These are phyloP conservation scores for Acleris cristana DNA, from an alignment of 2,888 invertebrate species.

Conservation along the genomic window DNA sequence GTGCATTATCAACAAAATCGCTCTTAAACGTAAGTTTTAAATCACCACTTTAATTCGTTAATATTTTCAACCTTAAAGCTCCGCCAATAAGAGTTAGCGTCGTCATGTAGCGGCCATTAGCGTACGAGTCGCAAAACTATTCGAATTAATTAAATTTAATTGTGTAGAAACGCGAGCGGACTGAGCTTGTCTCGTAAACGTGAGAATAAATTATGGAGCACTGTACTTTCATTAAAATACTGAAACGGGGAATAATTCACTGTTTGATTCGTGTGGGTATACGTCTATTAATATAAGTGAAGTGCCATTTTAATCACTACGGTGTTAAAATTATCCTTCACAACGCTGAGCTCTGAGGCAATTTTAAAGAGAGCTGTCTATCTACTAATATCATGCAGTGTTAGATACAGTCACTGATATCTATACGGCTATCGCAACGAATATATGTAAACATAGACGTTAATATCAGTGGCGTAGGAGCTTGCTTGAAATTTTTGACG, in stretches of 20 bases:
- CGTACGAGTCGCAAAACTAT: conserved; percentile 75
- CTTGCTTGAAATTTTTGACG: no score
- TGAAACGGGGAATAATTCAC: conserved; percentile 42
- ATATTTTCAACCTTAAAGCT: conserved; percentile 69
- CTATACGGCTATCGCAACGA: no score
- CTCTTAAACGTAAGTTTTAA: neutral
- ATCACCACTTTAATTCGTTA: neutral
- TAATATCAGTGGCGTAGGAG: no score
- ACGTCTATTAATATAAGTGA: neutral
- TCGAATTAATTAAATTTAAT: conserved; percentile 82
- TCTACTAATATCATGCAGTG: no score
- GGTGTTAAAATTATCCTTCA: no score
- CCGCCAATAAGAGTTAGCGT: conserved; percentile 48
- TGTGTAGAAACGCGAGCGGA: conserved; percentile 69
- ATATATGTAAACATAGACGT: no score
- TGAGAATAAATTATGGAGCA: conserved; percentile 56
- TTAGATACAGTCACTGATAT: no score
- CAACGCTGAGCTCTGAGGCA: no score
- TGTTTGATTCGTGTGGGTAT: conserved; percentile 21
- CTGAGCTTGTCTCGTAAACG: conserved; percentile 57
- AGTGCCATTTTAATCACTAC: neutral
- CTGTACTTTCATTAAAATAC: conserved; percentile 47
- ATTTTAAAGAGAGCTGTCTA: no score
- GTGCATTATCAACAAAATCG: neutral
- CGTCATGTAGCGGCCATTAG: conserved; percentile 73